Evolutionary conservation across 53 echinoderm and acorn worm species (phyloP), one percentile per base, ranked within the genome.

Genomic region (Temnopleurus reevesii): DNA sequence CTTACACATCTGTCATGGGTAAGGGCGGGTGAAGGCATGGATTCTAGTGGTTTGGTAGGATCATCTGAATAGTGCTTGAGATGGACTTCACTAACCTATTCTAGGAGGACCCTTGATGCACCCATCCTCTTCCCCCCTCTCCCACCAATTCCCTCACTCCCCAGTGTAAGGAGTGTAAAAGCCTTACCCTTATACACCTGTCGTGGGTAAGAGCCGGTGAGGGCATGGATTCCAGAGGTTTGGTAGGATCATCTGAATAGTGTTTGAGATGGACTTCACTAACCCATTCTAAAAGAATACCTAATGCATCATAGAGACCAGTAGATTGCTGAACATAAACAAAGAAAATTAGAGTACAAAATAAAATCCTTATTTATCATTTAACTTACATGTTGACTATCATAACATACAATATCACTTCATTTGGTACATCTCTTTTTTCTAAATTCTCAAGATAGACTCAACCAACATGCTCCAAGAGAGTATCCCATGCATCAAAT

Each of bases 61-160:
- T 82, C 88, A 33, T 51, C 63, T 38, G 76, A 65, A 36, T 61
- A 53, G 41, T 90, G 90, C 45, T 76, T 77, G 33, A 96, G 90
- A 77, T 96, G 94, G 34, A 96, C 94, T 28, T 96, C 94, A 91
- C 94, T 93, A 12, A 96, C 57, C 96, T 94, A 96, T 36, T 94
- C 96, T 33, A 96, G 65, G n/a, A 96, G 89, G 23, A 91, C 63
- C 41, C 94, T 92, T 17, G 94, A 71, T 30, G 91, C 87, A 82
- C 92, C 94, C n/a, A n/a, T n/a, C n/a, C n/a, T n/a, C n/a, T n/a
- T n/a, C n/a, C n/a, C n/a, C n/a, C n/a, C n/a, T n/a, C n/a, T n/a
- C n/a, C n/a, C n/a, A n/a, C n/a, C n/a, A n/a, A n/a, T n/a, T n/a
- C n/a, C n/a, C n/a, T n/a, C n/a, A n/a, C n/a, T n/a, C n/a, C n/a